These are phyloP conservation scores for Amiota communis DNA, from an alignment of 2,888 invertebrate species.

Conservation along the genomic window DNA sequence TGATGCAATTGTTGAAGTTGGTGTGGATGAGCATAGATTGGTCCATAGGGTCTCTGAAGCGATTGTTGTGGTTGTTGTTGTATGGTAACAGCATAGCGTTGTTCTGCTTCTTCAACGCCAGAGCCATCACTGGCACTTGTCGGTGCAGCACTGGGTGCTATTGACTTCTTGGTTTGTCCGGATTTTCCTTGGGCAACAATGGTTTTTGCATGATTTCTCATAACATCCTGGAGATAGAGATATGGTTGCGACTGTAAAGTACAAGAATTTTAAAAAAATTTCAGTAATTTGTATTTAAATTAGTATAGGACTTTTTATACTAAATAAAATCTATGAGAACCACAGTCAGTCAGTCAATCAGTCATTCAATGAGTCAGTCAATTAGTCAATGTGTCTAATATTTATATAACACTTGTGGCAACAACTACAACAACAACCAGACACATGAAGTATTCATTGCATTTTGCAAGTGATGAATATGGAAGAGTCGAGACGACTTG, in stretches of 20 bases:
- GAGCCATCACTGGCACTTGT: slow-evolving; percentile 23
- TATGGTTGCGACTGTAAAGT: slow-evolving; percentile 66
- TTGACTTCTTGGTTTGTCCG: slow-evolving; percentile 35
- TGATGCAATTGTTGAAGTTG: slow-evolving; percentile 33
- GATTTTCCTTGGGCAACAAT: slow-evolving; percentile 54
- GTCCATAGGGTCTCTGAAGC: slow-evolving; percentile 48
- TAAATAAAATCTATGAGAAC: too few species aligned
- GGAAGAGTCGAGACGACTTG: neutral
- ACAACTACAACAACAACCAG: slow-evolving; percentile 26
- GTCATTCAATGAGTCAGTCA: too few species aligned
- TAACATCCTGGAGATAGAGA: slow-evolving; percentile 70
- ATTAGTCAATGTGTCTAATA: slow-evolving; percentile 29
- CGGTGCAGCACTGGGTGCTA: slow-evolving; percentile 45
- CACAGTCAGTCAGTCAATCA: too few species aligned
- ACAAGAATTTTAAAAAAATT: neutral
- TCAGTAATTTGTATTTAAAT: too few species aligned
- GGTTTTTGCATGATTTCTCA: slow-evolving; percentile 63
- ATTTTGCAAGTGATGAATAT: slow-evolving; percentile 1
- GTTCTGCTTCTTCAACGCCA: slow-evolving; percentile 65
- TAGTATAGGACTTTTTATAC: too few species aligned
- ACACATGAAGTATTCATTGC: neutral
- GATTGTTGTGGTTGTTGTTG: slow-evolving; percentile 47
- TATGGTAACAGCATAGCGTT: slow-evolving; percentile 65
- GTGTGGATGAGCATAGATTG: slow-evolving; percentile 46
- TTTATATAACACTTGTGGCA: slow-evolving; percentile 60